phyloP scores from a whole-genome alignment of 2,113 vertebrate genomes.

The Alethe diademata region DNA sequence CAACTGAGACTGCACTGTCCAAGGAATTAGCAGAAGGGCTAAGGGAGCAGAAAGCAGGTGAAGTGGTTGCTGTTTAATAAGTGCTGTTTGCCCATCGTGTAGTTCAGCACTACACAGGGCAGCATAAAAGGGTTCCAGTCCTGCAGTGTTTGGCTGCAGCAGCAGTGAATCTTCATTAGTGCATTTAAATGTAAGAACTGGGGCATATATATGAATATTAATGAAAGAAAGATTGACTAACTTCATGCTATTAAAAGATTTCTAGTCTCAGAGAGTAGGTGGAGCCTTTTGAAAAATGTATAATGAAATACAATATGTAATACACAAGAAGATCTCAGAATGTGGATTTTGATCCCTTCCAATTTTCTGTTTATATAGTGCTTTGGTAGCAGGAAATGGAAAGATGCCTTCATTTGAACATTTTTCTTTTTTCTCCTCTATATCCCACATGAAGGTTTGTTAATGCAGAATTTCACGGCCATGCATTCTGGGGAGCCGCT shows the following conservation, averaged over 20 bases:
- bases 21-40: neutral
- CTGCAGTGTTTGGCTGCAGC: neutral
- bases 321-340: neutral
- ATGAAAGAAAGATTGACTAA: slow-evolving; percentile 56
- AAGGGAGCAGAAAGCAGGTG: neutral
- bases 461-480: neutral
- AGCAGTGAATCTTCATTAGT: neutral
- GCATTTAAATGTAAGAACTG: slow-evolving; percentile 39
- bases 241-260: slow-evolving; percentile 57
- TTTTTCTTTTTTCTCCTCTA: neutral
- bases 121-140: neutral
- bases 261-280: slow-evolving; percentile 24
- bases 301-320: neutral
- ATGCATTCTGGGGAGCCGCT: neutral
- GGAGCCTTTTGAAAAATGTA: slow-evolving; percentile 10
- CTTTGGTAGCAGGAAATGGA: neutral
- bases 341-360: neutral
- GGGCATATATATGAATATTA: slow-evolving; percentile 58
- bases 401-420: neutral
- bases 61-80: neutral
- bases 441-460: neutral
- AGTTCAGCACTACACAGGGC: neutral
- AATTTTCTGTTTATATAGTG: neutral
- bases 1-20: neutral
- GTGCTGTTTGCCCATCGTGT: neutral